Base-by-base conservation (phyloP, 53 echinoderm and acorn worm genomes). In the Temnopleurus reevesii region DNA sequence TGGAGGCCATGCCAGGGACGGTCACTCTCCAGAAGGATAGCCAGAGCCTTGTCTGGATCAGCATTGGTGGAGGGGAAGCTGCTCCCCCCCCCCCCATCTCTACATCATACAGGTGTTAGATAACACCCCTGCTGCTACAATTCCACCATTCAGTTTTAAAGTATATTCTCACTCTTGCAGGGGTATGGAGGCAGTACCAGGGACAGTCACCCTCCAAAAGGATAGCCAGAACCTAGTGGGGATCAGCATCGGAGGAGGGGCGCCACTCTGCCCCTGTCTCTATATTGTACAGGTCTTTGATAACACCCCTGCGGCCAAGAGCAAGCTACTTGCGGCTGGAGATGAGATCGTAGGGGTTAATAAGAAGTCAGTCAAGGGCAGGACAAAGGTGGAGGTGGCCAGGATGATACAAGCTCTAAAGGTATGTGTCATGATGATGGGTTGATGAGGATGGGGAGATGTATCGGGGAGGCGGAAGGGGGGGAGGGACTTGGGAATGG, bases 221-320 rank as follows among this genome's bases (percentile, higher is more conserved):
- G 99, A 99, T 89, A 93, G 93, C 58, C 99, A 99, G 89, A 99
- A 99, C 90, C 90, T 99, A 54, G 93, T 99, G 81, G 99, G 99
- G 19, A 99, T 99, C 91, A 99, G 99, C 86, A 99, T 99, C 47
- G 99, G 99, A 36, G 99, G 99, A 12, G 99, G 99, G 53, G 99
- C 99, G 5, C 96, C 99, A 17, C 91, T 99, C 49, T 99, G 99
- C 86, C 99, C 99, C 51, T 99, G 99, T 79, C 91, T 99, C 36
- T 99, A 99, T 91, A 95, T 99, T 34, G 99, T 99, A 36, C 99
- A 99, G 90, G 96, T 99, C 31, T 99, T 99, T 89, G 99, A 99
- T 81, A 99, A 99, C 92, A 99, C 99, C n/a, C 99, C 99, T 26
- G 99, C 99, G 8, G 91, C 99, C 15, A 99, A 96, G 90, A 94